Base-by-base conservation (phyloP, 2,888 invertebrate genomes). In the Sceliomorpha sp. region DNA sequence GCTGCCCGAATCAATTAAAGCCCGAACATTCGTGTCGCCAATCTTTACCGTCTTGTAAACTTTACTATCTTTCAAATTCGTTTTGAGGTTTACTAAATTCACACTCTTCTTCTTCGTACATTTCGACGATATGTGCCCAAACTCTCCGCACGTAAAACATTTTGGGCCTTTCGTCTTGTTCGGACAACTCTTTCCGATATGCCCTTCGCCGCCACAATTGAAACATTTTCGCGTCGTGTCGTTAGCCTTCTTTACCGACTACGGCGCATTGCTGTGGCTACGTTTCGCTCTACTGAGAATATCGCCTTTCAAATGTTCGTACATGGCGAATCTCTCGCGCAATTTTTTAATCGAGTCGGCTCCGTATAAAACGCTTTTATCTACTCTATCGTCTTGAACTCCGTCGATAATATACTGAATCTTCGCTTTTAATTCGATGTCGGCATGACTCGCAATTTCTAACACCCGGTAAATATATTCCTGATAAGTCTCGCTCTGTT, bases 141-240 rank as follows among this genome's bases (percentile, higher is more conserved):
- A 48, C 9, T 48, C 17, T 2, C n/a, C 15, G 26, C 59, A 48
- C 0, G 13, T 8, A 17, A 48, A 59, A 27, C 59, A 59, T 34
- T 59, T 59, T 1, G 14, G 1, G 7, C 58, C 58, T 42, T 73
- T 59, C 1, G 20, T 17, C 26, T 63, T 71, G 9, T 63, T 13
- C 1, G 51, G 12, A 44, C 73, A 71, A 6, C 34, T 26, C 5
- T 14, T 37, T n/a, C 56, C 20, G 1, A 56, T 7, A 8, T 56
- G 56, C 5, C 36, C 27, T 15, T 20, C 13, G 1, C 20, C 10
- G 1, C 48, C 48, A 10, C 48, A 50, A 27, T 37, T 50, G 15
- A 24, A 47, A 47, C 47, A 47, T 5, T 20, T 34, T 6, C 1
- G 12, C n/a, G 13, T 10, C 9, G 7, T 10, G 5, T 14, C 12